These are phyloP conservation scores for Melanerpes formicivorus DNA, from an alignment of 2,113 vertebrate species.

Conservation along the genomic window DNA sequence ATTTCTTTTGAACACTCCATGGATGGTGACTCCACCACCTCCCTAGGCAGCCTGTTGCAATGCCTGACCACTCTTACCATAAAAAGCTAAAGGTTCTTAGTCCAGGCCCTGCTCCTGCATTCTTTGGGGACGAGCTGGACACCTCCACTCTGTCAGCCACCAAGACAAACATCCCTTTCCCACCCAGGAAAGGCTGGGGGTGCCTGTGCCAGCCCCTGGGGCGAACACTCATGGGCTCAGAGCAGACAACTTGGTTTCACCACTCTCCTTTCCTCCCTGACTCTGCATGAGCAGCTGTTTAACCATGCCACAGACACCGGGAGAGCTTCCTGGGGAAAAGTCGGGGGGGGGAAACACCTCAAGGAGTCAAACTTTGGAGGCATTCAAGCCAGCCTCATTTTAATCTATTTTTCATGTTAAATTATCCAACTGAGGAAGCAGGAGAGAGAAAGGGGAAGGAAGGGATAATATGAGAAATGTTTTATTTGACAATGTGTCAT, in stretches of 20 bases:
- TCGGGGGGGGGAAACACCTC: not conserved
- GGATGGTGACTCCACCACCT: too few species aligned
- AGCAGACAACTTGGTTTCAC: not conserved
- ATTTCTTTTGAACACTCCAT: too few species aligned
- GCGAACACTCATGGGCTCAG: not conserved
- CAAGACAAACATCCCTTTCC: accelerated
- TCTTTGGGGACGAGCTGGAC: not conserved
- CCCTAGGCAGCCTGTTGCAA: too few species aligned
- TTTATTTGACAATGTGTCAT: conserved; percentile 83
- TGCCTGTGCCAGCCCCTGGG: accelerated
- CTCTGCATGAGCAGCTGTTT: accelerated
- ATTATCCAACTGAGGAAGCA: conserved; percentile 68
- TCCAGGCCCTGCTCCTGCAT: accelerated
- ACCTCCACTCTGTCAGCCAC: not conserved
- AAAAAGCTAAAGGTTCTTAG: not conserved
- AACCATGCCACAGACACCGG: not conserved
- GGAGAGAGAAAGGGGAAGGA: conserved; percentile 68
- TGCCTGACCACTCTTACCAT: too few species aligned
- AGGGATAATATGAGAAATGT: conserved; percentile 77
- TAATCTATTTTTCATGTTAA: conserved; percentile 75
- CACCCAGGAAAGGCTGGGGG: not conserved
- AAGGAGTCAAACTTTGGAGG: conserved; percentile 51
- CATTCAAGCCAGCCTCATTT: conserved; percentile 62
- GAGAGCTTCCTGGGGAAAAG: conserved; percentile 20
- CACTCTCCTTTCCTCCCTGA: accelerated